Conservation (phyloP, 2,888 invertebrate species). For the Falcaria lacertinaria region DNA sequence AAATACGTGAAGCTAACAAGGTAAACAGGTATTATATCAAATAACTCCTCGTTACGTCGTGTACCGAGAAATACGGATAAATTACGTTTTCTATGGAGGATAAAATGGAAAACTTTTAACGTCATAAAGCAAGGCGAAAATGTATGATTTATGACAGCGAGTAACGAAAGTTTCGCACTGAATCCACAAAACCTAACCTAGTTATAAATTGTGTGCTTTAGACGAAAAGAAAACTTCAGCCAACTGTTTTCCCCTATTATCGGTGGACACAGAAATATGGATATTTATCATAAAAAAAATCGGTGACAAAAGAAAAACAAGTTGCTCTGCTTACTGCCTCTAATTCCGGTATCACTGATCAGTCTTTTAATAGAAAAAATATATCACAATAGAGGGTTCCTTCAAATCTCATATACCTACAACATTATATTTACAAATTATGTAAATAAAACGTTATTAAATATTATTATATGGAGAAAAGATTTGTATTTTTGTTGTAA, state of each 20-base stretch:
- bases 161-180: conserved; percentile 3
- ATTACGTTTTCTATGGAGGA: conserved; percentile 1
- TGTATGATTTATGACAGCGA: conserved; percentile 10
- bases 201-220: conserved; percentile 4
- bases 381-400: too few relatives aligned
- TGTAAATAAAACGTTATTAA: too few relatives aligned
- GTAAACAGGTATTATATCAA: background rate
- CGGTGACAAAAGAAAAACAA: too few relatives aligned
- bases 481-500: too few relatives aligned
- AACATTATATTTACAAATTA: too few relatives aligned
- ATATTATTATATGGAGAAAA: too few relatives aligned
- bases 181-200: conserved; percentile 7
- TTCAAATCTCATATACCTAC: too few relatives aligned
- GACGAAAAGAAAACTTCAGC: conserved; percentile 14
- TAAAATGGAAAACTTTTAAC: conserved; percentile 1
- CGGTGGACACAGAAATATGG: background rate
- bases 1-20: background rate
- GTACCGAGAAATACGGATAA: background rate
- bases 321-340: too few relatives aligned
- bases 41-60: background rate
- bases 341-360: too few relatives aligned
- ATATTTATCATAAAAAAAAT: too few relatives aligned
- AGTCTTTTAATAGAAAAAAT: too few relatives aligned
- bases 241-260: background rate
- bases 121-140: conserved; percentile 6